Evolutionary conservation across 2,113 vertebrate genomes (phyloP).

Genomic region (Alethe castanea): DNA sequence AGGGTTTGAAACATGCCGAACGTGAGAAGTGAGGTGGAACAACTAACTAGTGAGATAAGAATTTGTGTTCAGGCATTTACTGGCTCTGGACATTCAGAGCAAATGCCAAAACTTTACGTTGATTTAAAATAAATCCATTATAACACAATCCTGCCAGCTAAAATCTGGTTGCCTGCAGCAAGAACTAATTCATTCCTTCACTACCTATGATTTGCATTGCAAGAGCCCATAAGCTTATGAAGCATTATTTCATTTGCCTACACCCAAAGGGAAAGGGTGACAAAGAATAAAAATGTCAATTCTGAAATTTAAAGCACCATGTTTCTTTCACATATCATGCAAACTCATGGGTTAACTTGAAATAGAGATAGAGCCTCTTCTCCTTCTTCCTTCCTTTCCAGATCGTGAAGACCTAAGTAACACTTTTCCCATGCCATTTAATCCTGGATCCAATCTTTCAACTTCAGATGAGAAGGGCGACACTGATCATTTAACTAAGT

Average conservation of each 20-base stretch:
- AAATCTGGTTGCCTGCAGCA: not conserved
- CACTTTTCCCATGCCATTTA: not conserved
- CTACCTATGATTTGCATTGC: not conserved
- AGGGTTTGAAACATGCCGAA: not conserved
- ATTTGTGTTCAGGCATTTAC: not conserved
- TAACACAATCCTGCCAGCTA: not conserved
- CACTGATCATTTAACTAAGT: not conserved
- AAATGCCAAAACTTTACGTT: not conserved
- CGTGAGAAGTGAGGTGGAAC: not conserved
- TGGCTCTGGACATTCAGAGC: not conserved
- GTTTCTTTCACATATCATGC: not conserved
- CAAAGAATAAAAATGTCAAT: not conserved
- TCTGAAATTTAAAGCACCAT: not conserved
- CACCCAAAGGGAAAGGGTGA: not conserved
- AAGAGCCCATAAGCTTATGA: not conserved
- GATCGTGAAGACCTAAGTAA: not conserved
- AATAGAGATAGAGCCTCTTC: not conserved
- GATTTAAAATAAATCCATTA: not conserved
- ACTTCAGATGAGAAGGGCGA: not conserved
- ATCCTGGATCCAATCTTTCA: not conserved
- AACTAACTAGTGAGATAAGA: not conserved
- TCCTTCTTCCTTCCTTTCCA: not conserved
- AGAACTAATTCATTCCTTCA: not conserved
- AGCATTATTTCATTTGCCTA: not conserved
- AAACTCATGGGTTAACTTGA: not conserved